These are phyloP conservation scores for Phaetusa simplex DNA, from an alignment of 2,113 vertebrate species.

Conservation along the genomic window DNA sequence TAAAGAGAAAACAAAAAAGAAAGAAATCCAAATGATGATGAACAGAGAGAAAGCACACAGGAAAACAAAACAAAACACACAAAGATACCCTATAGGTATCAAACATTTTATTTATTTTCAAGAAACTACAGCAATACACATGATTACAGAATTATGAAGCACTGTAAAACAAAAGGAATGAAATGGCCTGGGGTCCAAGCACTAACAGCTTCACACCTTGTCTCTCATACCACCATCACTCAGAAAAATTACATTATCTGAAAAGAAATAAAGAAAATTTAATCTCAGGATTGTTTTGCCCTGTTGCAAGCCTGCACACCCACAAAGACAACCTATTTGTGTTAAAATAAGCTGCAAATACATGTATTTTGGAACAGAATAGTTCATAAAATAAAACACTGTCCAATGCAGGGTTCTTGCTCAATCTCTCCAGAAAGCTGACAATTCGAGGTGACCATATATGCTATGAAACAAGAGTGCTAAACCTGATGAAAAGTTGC, in stretches of 20 bases:
- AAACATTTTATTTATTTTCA: constrained; percentile 70
- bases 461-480: not conserved
- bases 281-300: not conserved
- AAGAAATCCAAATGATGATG: not conserved
- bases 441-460: not conserved
- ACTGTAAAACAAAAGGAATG: constrained; percentile 42
- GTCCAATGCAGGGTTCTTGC: not conserved
- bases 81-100: constrained; percentile 1
- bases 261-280: constrained; percentile 52
- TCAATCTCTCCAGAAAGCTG: not conserved
- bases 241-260: constrained; percentile 97
- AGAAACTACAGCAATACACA: constrained; percentile 55
- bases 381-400: not conserved
- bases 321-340: not conserved
- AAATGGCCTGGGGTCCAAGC: not conserved
- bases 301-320: not conserved
- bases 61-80: not conserved
- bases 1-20: not conserved
- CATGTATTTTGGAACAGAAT: not conserved
- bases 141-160: constrained; percentile 58
- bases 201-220: constrained; percentile 66
- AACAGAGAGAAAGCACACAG: not conserved
- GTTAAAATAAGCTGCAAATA: not conserved
- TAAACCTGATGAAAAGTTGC: not conserved
- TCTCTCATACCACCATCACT: constrained; percentile 81